These are phyloP conservation scores for Argyresthia goedartella DNA, from an alignment of 2,888 invertebrate genomes.

Conservation along the genomic window DNA sequence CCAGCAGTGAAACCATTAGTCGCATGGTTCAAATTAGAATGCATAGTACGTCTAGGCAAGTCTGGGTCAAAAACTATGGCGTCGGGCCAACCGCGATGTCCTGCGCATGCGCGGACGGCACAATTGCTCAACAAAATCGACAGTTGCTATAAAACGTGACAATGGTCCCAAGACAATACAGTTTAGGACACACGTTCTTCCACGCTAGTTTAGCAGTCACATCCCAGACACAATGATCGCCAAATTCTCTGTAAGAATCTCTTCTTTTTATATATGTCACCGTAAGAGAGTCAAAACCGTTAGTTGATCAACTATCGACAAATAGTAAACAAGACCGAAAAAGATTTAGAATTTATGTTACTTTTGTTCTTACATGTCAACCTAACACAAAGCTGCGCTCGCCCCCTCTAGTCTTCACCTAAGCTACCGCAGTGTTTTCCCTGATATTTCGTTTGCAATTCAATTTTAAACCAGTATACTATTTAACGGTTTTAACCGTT, in stretches of 20 bases:
- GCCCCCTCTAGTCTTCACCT: too few relatives aligned
- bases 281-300: too few relatives aligned
- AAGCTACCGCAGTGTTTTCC: too few relatives aligned
- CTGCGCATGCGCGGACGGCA: constrained; percentile 37
- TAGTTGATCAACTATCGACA: too few relatives aligned
- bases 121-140: constrained; percentile 47
- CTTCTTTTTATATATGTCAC: too few relatives aligned
- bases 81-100: constrained; percentile 38
- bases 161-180: constrained; percentile 49
- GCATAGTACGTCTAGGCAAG: constrained; percentile 37
- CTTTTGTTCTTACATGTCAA: too few relatives aligned
- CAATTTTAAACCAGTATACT: too few relatives aligned
- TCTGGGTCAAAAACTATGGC: constrained; percentile 55
- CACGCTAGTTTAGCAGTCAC: constrained; percentile 57
- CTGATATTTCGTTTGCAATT: too few relatives aligned
- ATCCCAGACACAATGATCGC: constrained; percentile 60
- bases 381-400: too few relatives aligned
- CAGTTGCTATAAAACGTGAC: constrained; percentile 53
- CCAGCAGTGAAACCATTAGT: constrained; percentile 48
- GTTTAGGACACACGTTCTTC: constrained; percentile 37
- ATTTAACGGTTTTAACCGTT: too few relatives aligned
- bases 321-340: too few relatives aligned
- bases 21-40: constrained; percentile 61
- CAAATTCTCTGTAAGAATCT: constrained; percentile 58
- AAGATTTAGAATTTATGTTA: too few relatives aligned